Evolutionary conservation across 1,140 invertebrate species (phyloP), one percentile per base, ranked within the genome.

Genomic region (Megalopta genalis): DNA sequence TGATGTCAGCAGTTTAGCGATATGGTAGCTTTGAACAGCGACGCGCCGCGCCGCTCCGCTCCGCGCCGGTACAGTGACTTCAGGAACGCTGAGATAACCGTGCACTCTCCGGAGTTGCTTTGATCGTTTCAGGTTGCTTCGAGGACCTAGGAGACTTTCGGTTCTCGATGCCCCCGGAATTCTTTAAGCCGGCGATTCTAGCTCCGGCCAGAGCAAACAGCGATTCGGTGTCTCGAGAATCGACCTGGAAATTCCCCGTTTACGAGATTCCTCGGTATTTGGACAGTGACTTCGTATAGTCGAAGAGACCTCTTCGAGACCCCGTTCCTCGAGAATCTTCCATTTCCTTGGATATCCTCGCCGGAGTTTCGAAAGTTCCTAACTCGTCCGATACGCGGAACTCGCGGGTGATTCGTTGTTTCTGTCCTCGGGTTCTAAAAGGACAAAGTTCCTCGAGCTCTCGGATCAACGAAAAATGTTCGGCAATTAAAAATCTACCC

Each of bases 1-100:
- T 62, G 74, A 69, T 76, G 74, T 76, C 74, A 76, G 74, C 74
- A 62, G 74, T 76, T 76, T 76, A 69, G 74, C 74, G 74, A 76
- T 76, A 76, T 49, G 39, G 65, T 69, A 76, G 65, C 74, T 68
- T 69, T 21, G 63, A 66, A 42, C 63, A 8, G 49, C 49, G 49
- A 75, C 62, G n/a, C 6, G n/a, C 2, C 9, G 42, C 10, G 2
- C 21, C 1, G 46, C 32, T 32, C 32, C 62, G n/a, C 6, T 9
- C 2, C 9, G 42, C 10, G 39, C 21, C 1, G 46, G 39, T 76
- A 76, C 74, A 69, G 39, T 49, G 74, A 76, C 65, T 76, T 49
- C n/a, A 69, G 66, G 59, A 67, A 76, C 49, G 64, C 9, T 59
- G 63, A 32, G 74, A 69, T 60, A 76, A 14, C 74, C 32, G n/a